Conservation (phyloP, 1,140 invertebrate species). For the Plectrocnemia conspersa region DNA sequence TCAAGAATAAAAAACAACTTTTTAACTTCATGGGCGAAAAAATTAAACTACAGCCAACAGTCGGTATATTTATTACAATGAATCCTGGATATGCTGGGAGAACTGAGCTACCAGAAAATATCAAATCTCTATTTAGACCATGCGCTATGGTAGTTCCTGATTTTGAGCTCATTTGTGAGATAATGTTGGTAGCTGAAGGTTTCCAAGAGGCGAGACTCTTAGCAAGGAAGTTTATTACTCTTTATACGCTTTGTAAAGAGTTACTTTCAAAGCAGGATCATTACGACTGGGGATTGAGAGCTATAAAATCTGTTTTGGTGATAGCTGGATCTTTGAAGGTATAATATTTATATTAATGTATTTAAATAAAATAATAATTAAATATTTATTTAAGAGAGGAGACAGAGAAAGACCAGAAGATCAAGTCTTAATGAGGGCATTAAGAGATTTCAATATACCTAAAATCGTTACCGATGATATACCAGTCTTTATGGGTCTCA, state of each 20-base stretch:
- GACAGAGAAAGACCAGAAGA: conserved; percentile 68
- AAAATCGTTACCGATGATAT: conserved; percentile 89
- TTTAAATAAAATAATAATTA: not conserved
- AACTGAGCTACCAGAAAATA: conserved; percentile 80
- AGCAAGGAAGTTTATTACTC: conserved; percentile 87
- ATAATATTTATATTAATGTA: conserved; percentile 22
- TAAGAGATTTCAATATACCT: conserved; percentile 89
- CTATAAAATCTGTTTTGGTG: conserved; percentile 89
- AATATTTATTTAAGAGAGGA: conserved; percentile 49
- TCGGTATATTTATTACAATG: conserved; percentile 94
- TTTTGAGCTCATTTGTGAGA: conserved; percentile 89
- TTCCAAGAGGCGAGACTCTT: conserved; percentile 82
- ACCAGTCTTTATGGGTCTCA: conserved; percentile 87
- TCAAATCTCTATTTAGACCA: conserved; percentile 71
- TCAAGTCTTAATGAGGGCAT: conserved; percentile 76
- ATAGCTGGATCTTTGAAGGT: conserved; percentile 80
- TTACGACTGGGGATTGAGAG: conserved; percentile 90
- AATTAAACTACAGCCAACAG: conserved; percentile 68
- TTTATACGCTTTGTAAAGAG: conserved; percentile 84
- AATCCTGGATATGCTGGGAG: conserved; percentile 86
- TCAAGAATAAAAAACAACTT: conserved; percentile 69
- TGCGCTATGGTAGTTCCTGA: conserved; percentile 95
- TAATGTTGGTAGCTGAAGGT: conserved; percentile 90
- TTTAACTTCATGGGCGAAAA: conserved; percentile 84
- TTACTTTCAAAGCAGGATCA: conserved; percentile 89